Percentiles rank a stretch among this genome's conserved stretches.
These are phyloP conservation scores for Yponomeuta malinellus DNA, from an alignment of 2,888 invertebrate species.

Conservation along the genomic window DNA sequence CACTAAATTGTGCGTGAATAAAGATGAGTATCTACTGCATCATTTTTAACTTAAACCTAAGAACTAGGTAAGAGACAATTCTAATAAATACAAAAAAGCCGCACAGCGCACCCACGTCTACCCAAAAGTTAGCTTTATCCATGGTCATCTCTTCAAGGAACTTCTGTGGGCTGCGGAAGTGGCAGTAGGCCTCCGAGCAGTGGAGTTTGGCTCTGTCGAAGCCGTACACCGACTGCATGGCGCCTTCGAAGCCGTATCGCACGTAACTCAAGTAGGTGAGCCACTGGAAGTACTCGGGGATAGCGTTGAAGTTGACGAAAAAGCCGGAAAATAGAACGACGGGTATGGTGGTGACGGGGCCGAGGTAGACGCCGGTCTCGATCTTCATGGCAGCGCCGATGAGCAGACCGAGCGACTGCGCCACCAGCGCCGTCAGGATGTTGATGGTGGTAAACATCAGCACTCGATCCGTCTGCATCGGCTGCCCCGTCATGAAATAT, in stretches of 20 bases:
- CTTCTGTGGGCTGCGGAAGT: constrained; percentile 86
- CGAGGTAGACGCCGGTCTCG: constrained; percentile 85
- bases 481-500: constrained; percentile 97
- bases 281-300: constrained; percentile 92
- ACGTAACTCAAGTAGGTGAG: constrained; percentile 93
- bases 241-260: constrained; percentile 92
- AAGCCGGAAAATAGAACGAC: constrained; percentile 95
- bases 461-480: constrained; percentile 89
- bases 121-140: constrained; percentile 85
- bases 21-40: constrained; percentile 51
- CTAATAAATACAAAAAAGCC: constrained; percentile 87
- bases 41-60: constrained; percentile 85
- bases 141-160: constrained; percentile 91
- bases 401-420: constrained; percentile 93
- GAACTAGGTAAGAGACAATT: constrained; percentile 86
- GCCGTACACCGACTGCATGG: constrained; percentile 94
- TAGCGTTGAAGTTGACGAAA: constrained; percentile 94
- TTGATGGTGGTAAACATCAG: constrained; percentile 83
- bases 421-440: constrained; percentile 91
- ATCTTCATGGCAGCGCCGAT: constrained; percentile 95
- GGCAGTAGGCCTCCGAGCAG: constrained; percentile 89
- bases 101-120: constrained; percentile 88
- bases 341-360: constrained; percentile 94
- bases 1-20: constrained; percentile 28
- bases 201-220: constrained; percentile 86